Base-by-base conservation (phyloP, 1,140 invertebrate species). In the Archivesica marissinica region DNA sequence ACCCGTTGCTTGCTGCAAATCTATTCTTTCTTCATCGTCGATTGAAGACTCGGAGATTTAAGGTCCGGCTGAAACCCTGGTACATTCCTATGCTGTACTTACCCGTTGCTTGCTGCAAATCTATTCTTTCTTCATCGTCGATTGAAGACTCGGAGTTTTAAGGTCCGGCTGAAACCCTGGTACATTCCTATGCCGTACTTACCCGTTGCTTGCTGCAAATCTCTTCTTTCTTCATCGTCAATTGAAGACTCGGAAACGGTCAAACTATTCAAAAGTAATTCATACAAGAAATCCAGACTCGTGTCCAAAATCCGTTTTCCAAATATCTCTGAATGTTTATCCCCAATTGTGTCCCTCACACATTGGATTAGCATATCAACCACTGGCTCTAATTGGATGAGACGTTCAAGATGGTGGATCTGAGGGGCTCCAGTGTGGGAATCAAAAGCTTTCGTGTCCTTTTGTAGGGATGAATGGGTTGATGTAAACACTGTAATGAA, bases 211-310 rank as follows among this genome's bases (percentile, higher is more conserved):
- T 86, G 39, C 59, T 86, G 74, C 25, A 89, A 13, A 28, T 90
- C 86, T 17, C 70, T 82, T 44, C 83, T 81, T 35, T 88, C 85
- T 1, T 41, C 44, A 6, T 83, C 77, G 11, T 72, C 28, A n/a
- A 75, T 79, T 9, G 61, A 23, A 44, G 54, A 56, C 25, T 86
- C 75, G 13, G 52, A 66, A 2, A 89, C 59, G 35, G 66, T 61
- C 23, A 90, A 50, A 44, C 85, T 89, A 88, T 91, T 88, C 20
- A 82, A 85, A 3, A 91, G 61, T 25, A 92, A 68, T 23, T 74
- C 77, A 75, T 93, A 90, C 39, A 93, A 68, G 61, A 90, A 90
- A n/a, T 91, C 87, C 41, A 93, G 74, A 0, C 80, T 88, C 35
- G 90, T 76, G 35, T 83, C 76, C 33, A 93, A 54, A 20, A 90